A percentile compares a stretch with the other conserved stretches of the same genome.
phyloP scores from a whole-genome alignment of 2,888 invertebrate genomes.

The Pimpla rufipes region DNA sequence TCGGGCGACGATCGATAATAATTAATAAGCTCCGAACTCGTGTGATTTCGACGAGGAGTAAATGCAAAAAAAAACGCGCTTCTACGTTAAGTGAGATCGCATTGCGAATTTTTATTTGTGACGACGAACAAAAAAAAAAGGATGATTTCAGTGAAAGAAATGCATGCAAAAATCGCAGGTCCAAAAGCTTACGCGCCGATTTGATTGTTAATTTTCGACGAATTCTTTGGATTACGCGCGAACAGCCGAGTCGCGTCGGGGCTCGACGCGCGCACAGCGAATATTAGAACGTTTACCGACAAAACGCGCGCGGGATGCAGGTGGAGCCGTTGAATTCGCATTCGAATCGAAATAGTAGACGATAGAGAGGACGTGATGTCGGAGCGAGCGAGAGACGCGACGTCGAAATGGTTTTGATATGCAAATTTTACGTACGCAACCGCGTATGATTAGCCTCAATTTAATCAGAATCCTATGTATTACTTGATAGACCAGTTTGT shows the following conservation, averaged over 20 bases:
- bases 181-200: slow-evolving; percentile 33
- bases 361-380: slow-evolving; percentile 28
- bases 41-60: slow-evolving; percentile 32
- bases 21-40: slow-evolving; percentile 36
- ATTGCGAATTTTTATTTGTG: slow-evolving; percentile 38
- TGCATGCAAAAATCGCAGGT: slow-evolving; percentile 7
- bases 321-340: slow-evolving; percentile 17
- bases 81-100: slow-evolving; percentile 27
- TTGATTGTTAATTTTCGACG: slow-evolving; percentile 30
- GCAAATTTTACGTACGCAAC: slow-evolving; percentile 70
- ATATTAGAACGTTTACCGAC: slow-evolving; percentile 15
- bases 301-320: background rate
- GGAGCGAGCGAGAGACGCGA: slow-evolving; percentile 34
- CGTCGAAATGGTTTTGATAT: slow-evolving; percentile 65
- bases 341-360: slow-evolving; percentile 40
- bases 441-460: slow-evolving; percentile 76
- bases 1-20: slow-evolving; percentile 50
- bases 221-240: slow-evolving; percentile 13
- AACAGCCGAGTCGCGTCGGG: background rate
- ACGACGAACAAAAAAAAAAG: background rate
- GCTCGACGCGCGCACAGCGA: background rate
- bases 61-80: slow-evolving; percentile 25
- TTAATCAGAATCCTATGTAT: slow-evolving; percentile 74
- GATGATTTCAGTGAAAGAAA: background rate
- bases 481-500: slow-evolving; percentile 80